Conservation (phyloP, 1,140 invertebrate genomes). For the Andricus grossulariae region DNA sequence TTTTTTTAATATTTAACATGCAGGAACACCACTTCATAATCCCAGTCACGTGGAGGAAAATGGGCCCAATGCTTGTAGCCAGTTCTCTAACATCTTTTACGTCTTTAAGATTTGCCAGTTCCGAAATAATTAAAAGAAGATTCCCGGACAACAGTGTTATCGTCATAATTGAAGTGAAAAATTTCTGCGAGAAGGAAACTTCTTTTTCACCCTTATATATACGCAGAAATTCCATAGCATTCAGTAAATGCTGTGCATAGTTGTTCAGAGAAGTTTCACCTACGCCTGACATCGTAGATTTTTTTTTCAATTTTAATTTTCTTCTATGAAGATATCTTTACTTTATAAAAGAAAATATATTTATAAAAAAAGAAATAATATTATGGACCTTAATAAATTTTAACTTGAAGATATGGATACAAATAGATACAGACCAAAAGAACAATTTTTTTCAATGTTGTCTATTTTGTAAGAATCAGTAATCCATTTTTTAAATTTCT, state of each 20-base stretch:
- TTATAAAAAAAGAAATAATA: no score
- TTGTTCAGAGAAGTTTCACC: background rate
- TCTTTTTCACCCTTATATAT: constrained; percentile 1
- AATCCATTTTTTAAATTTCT: no score
- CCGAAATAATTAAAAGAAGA: background rate
- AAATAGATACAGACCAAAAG: no score
- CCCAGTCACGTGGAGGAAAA: background rate
- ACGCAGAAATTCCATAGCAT: constrained; percentile 7
- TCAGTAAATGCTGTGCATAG: background rate
- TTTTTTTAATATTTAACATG: background rate
- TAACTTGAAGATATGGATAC: no score
- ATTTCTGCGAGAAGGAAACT: background rate
- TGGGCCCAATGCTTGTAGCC: constrained; percentile 15
- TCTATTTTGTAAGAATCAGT: no score
- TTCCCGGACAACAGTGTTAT: background rate
- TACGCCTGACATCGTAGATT: no score
- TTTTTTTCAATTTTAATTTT: no score
- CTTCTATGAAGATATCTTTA: no score
- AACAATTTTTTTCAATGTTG: no score
- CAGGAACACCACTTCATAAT: constrained; percentile 11
- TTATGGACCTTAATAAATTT: no score
- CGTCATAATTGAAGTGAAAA: background rate
- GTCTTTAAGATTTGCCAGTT: background rate
- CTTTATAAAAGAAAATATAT: no score
- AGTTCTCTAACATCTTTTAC: background rate